These are phyloP conservation scores for Miichthys miiuy DNA, from an alignment of 2,797 vertebrate species.

Conservation along the genomic window DNA sequence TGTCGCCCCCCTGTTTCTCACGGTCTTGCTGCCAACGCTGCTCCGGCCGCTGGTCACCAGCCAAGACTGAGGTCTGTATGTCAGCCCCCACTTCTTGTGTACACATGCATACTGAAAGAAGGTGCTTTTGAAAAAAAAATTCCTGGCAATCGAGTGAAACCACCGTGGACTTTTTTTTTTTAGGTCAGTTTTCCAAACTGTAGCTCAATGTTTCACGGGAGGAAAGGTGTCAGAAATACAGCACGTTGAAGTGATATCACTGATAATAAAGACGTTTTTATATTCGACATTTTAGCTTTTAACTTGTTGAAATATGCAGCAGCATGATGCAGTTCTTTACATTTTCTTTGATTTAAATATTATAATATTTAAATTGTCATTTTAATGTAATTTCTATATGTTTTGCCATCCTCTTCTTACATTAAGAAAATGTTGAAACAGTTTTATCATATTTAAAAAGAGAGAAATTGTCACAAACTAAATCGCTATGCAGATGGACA, in stretches of 20 bases:
- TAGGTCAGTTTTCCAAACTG: constrained; percentile 74
- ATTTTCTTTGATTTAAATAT: constrained; percentile 2
- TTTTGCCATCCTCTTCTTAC: neutral
- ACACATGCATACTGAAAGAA: constrained; percentile 78
- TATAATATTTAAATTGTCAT: neutral
- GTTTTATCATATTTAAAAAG: neutral
- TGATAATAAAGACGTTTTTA: constrained; percentile 23
- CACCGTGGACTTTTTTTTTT: constrained; percentile 59
- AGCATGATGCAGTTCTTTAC: neutral
- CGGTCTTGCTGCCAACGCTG: constrained; percentile 89
- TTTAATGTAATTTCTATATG: neutral
- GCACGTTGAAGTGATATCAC: constrained; percentile 37
- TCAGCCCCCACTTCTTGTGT: constrained; percentile 84
- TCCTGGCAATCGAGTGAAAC: constrained; percentile 75
- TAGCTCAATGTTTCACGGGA: constrained; percentile 45
- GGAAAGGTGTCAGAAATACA: constrained; percentile 25
- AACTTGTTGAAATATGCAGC: constrained; percentile 11
- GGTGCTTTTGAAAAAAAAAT: constrained; percentile 77
- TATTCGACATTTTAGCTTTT: constrained; percentile 10
- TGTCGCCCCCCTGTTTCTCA: constrained; percentile 95
- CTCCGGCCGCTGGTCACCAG: constrained; percentile 85
- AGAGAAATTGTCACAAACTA: neutral
- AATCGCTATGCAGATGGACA: neutral
- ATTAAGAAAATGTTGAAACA: neutral
- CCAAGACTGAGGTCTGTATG: constrained; percentile 88